phyloP scores from a whole-genome alignment of 2,113 vertebrate genomes.

The Picathartes gymnocephalus region DNA sequence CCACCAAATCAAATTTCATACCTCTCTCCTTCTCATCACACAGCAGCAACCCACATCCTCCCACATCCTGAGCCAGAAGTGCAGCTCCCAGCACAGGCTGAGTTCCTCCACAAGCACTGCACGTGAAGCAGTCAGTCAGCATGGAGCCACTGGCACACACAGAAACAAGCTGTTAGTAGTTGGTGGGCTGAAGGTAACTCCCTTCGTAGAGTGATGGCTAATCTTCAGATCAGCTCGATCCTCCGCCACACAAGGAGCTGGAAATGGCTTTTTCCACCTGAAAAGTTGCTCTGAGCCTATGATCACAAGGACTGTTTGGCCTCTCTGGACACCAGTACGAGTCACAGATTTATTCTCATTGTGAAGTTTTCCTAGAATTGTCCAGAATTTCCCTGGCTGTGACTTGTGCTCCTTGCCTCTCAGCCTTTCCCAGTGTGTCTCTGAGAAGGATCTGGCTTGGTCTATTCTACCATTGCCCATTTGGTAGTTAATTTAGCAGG shows the following conservation, averaged over 20 bases:
- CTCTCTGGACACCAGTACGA: neutral
- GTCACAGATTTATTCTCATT: neutral
- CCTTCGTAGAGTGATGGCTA: neutral
- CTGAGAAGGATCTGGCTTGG: neutral
- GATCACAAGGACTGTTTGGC: neutral
- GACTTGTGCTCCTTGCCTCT: neutral
- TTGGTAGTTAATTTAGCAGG: neutral
- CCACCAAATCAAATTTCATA: neutral
- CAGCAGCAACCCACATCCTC: neutral
- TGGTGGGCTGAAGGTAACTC: neutral
- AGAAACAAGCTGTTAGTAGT: neutral
- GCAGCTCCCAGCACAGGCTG: neutral
- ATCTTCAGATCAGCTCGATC: neutral
- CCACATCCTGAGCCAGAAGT: neutral
- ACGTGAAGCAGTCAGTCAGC: neutral
- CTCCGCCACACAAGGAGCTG: neutral
- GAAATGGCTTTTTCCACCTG: neutral
- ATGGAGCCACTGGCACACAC: neutral
- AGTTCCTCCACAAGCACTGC: neutral
- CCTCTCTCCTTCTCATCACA: neutral
- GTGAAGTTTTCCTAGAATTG: neutral
- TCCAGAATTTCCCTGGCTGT: neutral
- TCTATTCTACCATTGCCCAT: neutral
- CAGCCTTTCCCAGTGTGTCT: neutral
- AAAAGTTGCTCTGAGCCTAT: neutral